Conservation (phyloP, 2,888 invertebrate genomes). For the Thalpophila matura region DNA sequence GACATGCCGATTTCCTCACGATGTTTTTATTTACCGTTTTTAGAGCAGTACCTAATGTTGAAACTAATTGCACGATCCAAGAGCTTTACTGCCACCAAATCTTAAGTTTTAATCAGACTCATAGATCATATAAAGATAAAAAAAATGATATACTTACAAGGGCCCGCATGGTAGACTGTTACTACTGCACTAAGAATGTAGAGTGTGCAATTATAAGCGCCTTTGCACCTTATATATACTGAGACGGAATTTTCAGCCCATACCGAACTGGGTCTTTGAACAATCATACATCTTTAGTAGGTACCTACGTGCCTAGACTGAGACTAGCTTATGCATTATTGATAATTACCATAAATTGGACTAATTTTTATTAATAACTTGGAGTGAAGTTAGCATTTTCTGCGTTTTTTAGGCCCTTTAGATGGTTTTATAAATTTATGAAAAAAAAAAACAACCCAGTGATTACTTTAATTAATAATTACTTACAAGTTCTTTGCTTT, state of each 20-base stretch:
- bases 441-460: too few species aligned
- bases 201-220: constrained; percentile 74
- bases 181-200: constrained; percentile 73
- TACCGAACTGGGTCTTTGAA: constrained; percentile 35
- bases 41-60: too few species aligned
- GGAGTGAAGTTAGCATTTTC: background rate
- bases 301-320: constrained; percentile 12
- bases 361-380: constrained; percentile 38
- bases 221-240: constrained; percentile 83
- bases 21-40: too few species aligned
- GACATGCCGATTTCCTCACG: too few species aligned
- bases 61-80: too few species aligned
- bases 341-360: constrained; percentile 48
- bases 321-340: constrained; percentile 42
- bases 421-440: background rate
- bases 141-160: constrained; percentile 77
- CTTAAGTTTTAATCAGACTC: background rate
- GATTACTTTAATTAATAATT: too few species aligned
- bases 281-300: constrained; percentile 50
- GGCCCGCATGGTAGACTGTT: constrained; percentile 78
- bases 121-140: background rate
- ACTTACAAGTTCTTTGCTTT: too few species aligned
- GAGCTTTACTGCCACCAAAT: too few species aligned
- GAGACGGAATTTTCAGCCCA: constrained; percentile 70
- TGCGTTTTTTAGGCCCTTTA: background rate